Base-by-base conservation (phyloP, 2,888 invertebrate genomes). In the Trilocha varians region DNA sequence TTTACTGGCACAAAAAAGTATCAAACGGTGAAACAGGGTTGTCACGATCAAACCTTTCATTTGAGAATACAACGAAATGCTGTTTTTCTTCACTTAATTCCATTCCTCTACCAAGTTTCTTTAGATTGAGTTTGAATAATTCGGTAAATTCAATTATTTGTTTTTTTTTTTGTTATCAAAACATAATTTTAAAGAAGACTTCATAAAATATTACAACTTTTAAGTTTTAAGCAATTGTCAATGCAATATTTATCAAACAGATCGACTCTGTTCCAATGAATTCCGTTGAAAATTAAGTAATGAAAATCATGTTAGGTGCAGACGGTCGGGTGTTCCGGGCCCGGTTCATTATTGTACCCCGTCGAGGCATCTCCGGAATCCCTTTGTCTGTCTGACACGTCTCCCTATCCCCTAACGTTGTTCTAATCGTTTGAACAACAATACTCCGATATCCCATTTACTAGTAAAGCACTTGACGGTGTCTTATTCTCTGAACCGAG, bases 341-440 rank as follows among this genome's bases (percentile, higher is more conserved):
- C 59, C 53, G 60, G 65, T 66, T 69, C 65, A 73, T 78, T 73
- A 76, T 65, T 65, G 62, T 58, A 55, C 67, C 50, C 67, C 60
- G 66, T 59, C 59, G 60, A 57, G 52, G 57, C 59, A 60, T 60
- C 64, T 53, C 53, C 50, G 64, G 63, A 62, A 65, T 69, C 63
- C 62, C 66, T 78, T 78, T 77, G 75, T 77, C 61, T 57, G 58
- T 60, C 57, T 64, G 64, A 70, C 70, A 71, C 70, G 67, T 62
- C 59, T 59, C 57, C 52, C 51, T 51, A 50, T 53, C 48, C 63
- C 66, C 63, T 60, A 62, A 63, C 59, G 59, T 60, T 53, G 57
- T 58, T 60, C 59, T 60, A 65, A 66, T 61, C 62, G 60, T 59
- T 56, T 53, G 55, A 62, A 60, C 53, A 62, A 63, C 50, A 49